Percentiles rank a stretch among this genome's conserved stretches.
Evolutionary conservation across 2,797 vertebrate genomes (phyloP).

Genomic region (Erithacus rubecula): DNA sequence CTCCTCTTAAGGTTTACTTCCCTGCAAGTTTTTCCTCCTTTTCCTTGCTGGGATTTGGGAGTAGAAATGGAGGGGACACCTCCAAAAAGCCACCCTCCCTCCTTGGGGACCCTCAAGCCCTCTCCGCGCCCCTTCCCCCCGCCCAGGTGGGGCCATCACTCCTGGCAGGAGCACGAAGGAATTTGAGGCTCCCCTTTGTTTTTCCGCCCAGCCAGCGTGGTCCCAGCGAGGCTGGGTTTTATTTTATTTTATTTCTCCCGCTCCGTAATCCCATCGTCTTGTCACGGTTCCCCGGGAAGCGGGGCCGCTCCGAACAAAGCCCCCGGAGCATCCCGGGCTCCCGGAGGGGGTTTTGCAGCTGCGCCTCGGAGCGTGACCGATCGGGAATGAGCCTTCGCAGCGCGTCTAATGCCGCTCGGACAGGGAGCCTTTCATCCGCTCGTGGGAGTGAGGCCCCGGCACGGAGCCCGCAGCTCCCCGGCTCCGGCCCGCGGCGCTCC

Average conservation of each 20-base stretch:
- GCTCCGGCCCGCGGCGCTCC: conserved; percentile 45
- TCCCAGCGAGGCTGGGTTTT: neutral
- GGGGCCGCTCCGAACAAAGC: conserved; percentile 74
- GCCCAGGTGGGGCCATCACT: neutral
- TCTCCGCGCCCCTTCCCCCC: neutral
- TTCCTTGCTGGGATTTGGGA: neutral
- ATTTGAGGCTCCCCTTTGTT: neutral
- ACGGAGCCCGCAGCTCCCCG: conserved; percentile 28
- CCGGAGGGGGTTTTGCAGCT: conserved; percentile 75
- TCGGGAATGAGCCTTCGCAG: conserved; percentile 79
- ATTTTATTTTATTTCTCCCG: conserved; percentile 14
- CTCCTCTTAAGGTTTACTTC: neutral
- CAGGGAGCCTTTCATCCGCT: conserved; percentile 75
- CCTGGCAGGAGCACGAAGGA: neutral
- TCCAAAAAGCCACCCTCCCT: neutral
- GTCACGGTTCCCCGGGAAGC: conserved; percentile 73
- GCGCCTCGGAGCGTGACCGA: conserved; percentile 79
- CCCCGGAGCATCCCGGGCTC: conserved; percentile 67
- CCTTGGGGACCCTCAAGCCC: neutral
- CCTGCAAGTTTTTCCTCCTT: neutral
- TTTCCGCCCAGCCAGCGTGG: neutral
- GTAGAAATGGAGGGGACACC: neutral
- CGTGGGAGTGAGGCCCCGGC: conserved; percentile 70
- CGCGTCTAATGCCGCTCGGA: conserved; percentile 73
- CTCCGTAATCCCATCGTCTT: conserved; percentile 73